Evolutionary conservation across 1,140 invertebrate species (phyloP), one percentile per base, ranked within the genome.

Genomic region (Drosophila arawakana): DNA sequence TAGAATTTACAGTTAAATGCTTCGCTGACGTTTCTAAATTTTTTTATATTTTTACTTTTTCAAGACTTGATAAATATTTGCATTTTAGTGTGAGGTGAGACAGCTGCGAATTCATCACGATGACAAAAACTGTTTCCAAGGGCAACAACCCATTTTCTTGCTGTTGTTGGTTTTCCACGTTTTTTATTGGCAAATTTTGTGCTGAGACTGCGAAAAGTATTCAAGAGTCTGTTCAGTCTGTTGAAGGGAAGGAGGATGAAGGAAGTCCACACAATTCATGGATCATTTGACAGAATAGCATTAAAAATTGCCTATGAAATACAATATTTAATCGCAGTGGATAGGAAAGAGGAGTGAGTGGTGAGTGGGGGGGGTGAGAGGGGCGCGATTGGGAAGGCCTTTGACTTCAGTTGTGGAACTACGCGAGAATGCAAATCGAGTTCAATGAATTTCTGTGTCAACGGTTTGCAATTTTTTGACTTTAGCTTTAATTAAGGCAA

Each of bases 381-480:
- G 15, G 21, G 21, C 18, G 15, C 7, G 21, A 11, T 57, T 77
- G 66, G 30, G 18, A 13, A 62, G 81, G 67, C 78, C 63, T 80
- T 82, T 83, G 73, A 78, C 80, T 77, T 58, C 21, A 11, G 10
- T 39, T 58, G 39, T 44, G 68, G 21, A 57, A 50, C 15, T 72
- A 43, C 44, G 62, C 25, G 18, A 54, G 76, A 71, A 80, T 70
- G 59, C 66, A 63, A 72, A 80, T 41, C 52, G 80, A 83, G 83
- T 86, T 88, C 83, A 88, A 83, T 80, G 83, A 80, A 67, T 86
- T 88, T 88, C 59, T 82, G 80, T 88, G 83, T 88, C 83, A 86
- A 86, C 70, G 77, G 66, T 76, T 82, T 88, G 65, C 60, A 66
- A 79, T 73, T 75, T 83, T 75, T 30, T 30, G 25, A 30, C 25